Conservation (phyloP, 2,888 invertebrate genomes). For the Eristalis tenax region DNA sequence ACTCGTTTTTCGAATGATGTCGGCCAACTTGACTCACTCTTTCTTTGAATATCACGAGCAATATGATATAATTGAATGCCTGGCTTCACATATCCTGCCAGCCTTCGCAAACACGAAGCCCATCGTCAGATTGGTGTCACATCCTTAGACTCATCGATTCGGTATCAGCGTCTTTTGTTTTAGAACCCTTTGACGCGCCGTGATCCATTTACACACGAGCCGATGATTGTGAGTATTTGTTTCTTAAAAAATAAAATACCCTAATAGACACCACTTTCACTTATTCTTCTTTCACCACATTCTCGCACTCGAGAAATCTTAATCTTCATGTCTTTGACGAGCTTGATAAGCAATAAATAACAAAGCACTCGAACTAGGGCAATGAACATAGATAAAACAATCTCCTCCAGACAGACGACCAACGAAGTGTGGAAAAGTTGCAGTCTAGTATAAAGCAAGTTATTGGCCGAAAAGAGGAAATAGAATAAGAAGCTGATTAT, state of each 20-base stretch:
- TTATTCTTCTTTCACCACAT: background rate
- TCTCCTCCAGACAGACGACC: constrained; percentile 23
- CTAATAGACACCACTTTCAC: background rate
- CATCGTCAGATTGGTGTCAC: background rate
- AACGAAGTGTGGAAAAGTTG: too few relatives aligned
- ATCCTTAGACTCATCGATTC: background rate
- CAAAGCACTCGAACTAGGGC: constrained; percentile 31
- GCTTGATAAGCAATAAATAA: constrained; percentile 19
- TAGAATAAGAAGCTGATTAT: too few relatives aligned
- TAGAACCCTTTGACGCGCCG: background rate
- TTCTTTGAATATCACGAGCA: background rate
- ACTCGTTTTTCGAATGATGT: background rate
- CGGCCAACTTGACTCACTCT: background rate
- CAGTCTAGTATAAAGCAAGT: too few relatives aligned
- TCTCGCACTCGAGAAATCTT: constrained; percentile 11
- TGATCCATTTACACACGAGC: background rate
- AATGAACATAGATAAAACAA: constrained; percentile 23
- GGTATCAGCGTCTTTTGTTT: background rate
- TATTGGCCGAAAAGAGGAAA: too few relatives aligned
- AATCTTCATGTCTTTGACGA: constrained; percentile 4
- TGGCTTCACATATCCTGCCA: background rate
- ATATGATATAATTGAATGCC: background rate
- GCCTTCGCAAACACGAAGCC: background rate
- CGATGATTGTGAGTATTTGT: background rate
- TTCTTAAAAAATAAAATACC: background rate